Conservation (phyloP, 2,888 invertebrate genomes). For the Thelaira solivaga region DNA sequence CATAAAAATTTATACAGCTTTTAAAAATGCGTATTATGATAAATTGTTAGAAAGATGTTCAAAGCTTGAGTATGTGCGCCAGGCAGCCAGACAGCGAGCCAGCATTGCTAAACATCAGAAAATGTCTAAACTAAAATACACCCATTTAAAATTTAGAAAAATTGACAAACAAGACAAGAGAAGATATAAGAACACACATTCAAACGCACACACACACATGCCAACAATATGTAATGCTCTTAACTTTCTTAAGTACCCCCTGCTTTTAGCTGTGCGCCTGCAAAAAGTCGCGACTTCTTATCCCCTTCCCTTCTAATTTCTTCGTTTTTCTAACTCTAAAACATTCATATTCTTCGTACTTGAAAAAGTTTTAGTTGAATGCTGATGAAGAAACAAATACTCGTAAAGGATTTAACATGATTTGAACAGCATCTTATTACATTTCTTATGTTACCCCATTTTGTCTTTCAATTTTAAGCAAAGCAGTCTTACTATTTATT, state of each 20-base stretch:
- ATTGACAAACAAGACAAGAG: slow-evolving; percentile 18
- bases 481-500: too few relatives aligned
- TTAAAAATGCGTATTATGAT: slow-evolving; percentile 58
- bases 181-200: slow-evolving; percentile 7
- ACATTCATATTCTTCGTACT: slow-evolving; percentile 5
- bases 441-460: neutral
- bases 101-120: slow-evolving; percentile 2
- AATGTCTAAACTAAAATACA: slow-evolving; percentile 20
- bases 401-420: slow-evolving; percentile 62
- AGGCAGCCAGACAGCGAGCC: neutral
- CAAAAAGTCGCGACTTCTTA: slow-evolving; percentile 36
- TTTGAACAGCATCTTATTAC: slow-evolving; percentile 53
- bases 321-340: neutral
- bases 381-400: slow-evolving; percentile 42
- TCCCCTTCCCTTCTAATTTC: neutral
- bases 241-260: slow-evolving; percentile 7
- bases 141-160: slow-evolving; percentile 33
- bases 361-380: slow-evolving; percentile 9
- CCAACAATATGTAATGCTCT: slow-evolving; percentile 16
- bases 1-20: slow-evolving; percentile 47
- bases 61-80: slow-evolving; percentile 2
- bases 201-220: neutral
- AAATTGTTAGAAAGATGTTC: slow-evolving; percentile 55
- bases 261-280: neutral
- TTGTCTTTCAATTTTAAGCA: neutral